Conservation (phyloP, 2,888 invertebrate species). For the Drosophila dives region DNA sequence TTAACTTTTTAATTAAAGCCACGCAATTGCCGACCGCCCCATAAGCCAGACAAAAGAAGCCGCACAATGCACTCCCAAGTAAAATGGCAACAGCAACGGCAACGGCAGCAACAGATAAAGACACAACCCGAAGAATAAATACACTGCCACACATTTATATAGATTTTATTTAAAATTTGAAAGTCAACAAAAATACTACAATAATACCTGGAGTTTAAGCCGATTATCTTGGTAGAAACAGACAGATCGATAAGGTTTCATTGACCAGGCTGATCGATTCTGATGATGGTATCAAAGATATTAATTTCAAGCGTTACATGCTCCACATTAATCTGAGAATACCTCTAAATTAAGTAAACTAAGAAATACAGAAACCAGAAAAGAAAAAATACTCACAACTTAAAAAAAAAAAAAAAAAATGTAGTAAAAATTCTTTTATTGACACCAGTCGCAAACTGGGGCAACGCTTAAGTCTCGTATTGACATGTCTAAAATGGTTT, state of each 20-base stretch:
- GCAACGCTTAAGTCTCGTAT: not conserved
- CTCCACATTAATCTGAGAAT: not conserved
- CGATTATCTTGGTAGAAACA: not conserved
- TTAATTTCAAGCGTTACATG: not conserved
- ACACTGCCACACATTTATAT: not conserved
- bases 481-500: not conserved
- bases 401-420: too few relatives aligned
- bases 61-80: slow-evolving; percentile 44
- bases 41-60: slow-evolving; percentile 48
- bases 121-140: not conserved
- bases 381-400: too few relatives aligned
- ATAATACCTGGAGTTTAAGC: not conserved
- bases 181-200: not conserved
- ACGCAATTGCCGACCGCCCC: slow-evolving; percentile 62
- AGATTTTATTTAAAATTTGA: not conserved
- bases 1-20: slow-evolving; percentile 77
- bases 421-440: not conserved
- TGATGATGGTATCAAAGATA: not conserved
- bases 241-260: not conserved
- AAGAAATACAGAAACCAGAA: not conserved
- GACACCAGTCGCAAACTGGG: not conserved
- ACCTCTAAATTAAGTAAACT: not conserved
- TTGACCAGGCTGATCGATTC: not conserved
- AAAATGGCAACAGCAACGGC: slow-evolving; percentile 5
- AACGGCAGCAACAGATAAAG: not conserved